Base-by-base conservation (phyloP, 30 jellyfish, hydroid and myxozoan genomes). In the Phacellophora camtschatica region DNA sequence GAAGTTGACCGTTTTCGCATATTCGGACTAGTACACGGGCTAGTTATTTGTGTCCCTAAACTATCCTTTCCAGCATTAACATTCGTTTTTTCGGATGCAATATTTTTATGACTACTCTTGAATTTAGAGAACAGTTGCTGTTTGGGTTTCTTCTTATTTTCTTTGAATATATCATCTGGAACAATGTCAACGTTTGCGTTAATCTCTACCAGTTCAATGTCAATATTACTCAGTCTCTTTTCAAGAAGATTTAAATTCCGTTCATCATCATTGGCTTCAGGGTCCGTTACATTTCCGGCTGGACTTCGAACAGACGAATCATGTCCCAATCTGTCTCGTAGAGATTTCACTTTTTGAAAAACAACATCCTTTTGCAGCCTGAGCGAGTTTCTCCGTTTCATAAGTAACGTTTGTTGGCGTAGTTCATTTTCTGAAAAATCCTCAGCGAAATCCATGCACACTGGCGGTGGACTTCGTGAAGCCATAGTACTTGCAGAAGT, bases 301-400 rank as follows among this genome's bases (percentile, higher is more conserved):
- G n/a, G n/a, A n/a, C n/a, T n/a, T n/a, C n/a, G n/a, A n/a, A n/a
- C n/a, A n/a, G n/a, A n/a, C 28, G 27, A 61, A 66, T 36, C 24
- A 28, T 67, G 57, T 16, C 32, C 80, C 23, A 50, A 56, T 18
- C 64, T 80, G 9, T 53, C 82, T 49, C 79, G 37, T 16, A 80
- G 19, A 18, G 72, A 68, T 34, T 80, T 65, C 7, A 80, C 84
- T 32, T 80, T 80, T 42, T 37, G 57, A 11, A 27, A 31, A 4
- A 80, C 66, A 34, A 43, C 74, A 4, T 80, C 76, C 31, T 80
- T 80, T 36, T 57, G 73, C 23, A 80, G 29, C 27, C 63, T 57
- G 50, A 80, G 55, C 59, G 91, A 80, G 43, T 80, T 80, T 15
- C 91, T 54, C 7, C 91, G 76, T 42, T 80, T 80, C 91, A 80